phyloP scores from a whole-genome alignment of 2,113 vertebrate species.

The Amblyornis subalaris region DNA sequence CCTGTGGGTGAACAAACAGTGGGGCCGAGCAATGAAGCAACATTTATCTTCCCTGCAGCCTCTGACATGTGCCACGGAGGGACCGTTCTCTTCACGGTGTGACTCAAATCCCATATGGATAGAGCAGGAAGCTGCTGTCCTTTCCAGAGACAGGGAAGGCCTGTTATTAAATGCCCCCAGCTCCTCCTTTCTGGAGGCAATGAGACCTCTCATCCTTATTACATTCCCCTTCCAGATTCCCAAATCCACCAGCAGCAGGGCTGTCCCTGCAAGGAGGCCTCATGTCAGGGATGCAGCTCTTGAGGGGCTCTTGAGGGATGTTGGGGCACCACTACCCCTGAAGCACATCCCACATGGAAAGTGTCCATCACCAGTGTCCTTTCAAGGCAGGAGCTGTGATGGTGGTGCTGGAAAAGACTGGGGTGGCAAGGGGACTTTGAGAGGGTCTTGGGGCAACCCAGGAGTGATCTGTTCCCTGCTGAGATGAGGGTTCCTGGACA shows the following conservation, averaged over 20 bases:
- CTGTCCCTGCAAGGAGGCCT: neutral
- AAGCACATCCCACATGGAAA: neutral
- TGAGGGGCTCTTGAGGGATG: neutral
- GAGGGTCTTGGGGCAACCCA: neutral
- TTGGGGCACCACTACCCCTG: neutral
- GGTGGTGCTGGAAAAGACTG: neutral
- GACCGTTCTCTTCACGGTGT: neutral
- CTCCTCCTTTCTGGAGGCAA: neutral
- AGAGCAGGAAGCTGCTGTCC: neutral
- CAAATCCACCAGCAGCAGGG: neutral
- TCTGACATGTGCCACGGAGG: neutral
- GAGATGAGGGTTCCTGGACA: neutral
- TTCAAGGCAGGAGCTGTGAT: neutral
- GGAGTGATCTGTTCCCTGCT: neutral
- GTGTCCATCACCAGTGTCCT: neutral
- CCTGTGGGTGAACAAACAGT: neutral
- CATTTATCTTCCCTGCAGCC: neutral
- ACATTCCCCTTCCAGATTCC: neutral
- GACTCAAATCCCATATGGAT: constrained; percentile 13
- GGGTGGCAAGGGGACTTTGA: neutral
- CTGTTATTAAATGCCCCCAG: neutral
- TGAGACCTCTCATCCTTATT: neutral
- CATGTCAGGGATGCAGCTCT: neutral
- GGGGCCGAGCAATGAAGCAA: neutral
- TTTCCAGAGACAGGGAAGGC: neutral